These are phyloP conservation scores for Calephelis perditalis DNA, from an alignment of 2,888 invertebrate genomes.

Conservation along the genomic window DNA sequence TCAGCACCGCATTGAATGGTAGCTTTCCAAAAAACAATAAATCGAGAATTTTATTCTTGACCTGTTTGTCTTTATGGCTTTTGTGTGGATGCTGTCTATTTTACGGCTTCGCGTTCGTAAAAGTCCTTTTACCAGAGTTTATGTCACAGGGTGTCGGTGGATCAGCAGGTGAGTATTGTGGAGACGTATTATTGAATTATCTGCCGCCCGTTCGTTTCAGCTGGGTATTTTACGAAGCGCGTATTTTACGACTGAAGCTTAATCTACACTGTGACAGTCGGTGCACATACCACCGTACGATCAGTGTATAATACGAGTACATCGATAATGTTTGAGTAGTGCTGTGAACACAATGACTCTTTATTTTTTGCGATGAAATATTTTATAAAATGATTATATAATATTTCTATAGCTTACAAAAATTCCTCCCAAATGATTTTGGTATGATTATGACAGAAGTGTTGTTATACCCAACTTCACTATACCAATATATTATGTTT, in stretches of 20 bases:
- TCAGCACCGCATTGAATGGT: background rate
- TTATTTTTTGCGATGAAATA: too few species aligned
- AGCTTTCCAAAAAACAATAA: background rate
- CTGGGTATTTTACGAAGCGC: background rate
- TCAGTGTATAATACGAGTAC: too few species aligned
- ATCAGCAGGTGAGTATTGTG: constrained; percentile 8
- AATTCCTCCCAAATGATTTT: too few species aligned
- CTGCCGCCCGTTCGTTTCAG: background rate
- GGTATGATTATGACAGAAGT: too few species aligned
- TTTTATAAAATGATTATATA: too few species aligned
- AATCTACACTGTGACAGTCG: too few species aligned
- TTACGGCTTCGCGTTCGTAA: constrained; percentile 7
- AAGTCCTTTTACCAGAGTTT: constrained; percentile 4
- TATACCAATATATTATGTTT: too few species aligned
- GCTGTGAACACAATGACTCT: too few species aligned
- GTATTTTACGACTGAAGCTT: background rate
- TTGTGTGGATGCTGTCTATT: constrained; percentile 4
- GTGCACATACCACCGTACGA: too few species aligned
- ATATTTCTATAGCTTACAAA: too few species aligned
- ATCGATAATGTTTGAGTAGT: too few species aligned
- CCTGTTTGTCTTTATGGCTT: constrained; percentile 5
- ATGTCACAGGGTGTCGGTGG: constrained; percentile 1
- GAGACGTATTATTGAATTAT: background rate
- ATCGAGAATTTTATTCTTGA: background rate
- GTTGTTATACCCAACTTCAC: too few species aligned